phyloP scores from a whole-genome alignment of 2,888 invertebrate species.

The Parelbella ahira region DNA sequence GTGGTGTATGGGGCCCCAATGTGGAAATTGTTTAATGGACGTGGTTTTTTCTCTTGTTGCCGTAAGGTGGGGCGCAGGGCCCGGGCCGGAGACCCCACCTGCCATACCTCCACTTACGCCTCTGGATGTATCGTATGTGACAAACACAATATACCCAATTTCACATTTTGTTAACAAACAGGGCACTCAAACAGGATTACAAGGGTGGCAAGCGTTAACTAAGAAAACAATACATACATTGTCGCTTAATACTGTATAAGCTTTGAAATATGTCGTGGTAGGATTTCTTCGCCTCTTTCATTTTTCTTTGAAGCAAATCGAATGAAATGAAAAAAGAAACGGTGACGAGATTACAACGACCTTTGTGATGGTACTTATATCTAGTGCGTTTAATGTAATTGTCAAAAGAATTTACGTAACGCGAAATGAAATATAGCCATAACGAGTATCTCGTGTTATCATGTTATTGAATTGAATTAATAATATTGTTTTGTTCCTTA shows the following conservation, averaged over 20 bases:
- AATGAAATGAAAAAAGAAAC: too few species aligned
- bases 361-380: constrained; percentile 5
- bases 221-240: background rate
- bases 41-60: constrained; percentile 71
- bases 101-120: constrained; percentile 81
- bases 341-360: constrained; percentile 7
- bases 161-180: constrained; percentile 53
- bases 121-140: constrained; percentile 81
- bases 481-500: too few species aligned
- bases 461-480: too few species aligned
- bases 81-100: constrained; percentile 79
- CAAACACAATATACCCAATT: constrained; percentile 39
- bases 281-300: constrained; percentile 1
- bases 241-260: constrained; percentile 5
- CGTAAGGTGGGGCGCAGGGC: constrained; percentile 79
- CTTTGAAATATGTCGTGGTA: constrained; percentile 6
- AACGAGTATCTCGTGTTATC: too few species aligned
- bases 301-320: constrained; percentile 7
- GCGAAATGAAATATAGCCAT: too few species aligned
- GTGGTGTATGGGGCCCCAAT: constrained; percentile 73
- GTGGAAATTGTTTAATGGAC: constrained; percentile 64
- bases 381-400: too few species aligned
- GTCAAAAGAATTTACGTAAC: too few species aligned
- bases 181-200: constrained; percentile 35
- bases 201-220: background rate